Conservation (phyloP, 2,113 vertebrate species). For the Sorex araneus region DNA sequence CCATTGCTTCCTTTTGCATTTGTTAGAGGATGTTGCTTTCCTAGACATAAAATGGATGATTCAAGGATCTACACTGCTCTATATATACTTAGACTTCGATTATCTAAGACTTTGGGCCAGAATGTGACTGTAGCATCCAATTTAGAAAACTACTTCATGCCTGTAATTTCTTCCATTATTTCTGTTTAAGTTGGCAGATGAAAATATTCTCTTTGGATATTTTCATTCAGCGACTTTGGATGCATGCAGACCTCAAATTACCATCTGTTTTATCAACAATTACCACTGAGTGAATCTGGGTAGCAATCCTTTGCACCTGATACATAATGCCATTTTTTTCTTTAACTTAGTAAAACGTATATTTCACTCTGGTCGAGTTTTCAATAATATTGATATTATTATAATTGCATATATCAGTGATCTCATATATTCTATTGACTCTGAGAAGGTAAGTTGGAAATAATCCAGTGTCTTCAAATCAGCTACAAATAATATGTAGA, state of each 20-base stretch:
- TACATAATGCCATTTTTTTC: constrained; percentile 8
- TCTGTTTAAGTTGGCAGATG: constrained; percentile 52
- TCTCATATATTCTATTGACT: constrained; percentile 41
- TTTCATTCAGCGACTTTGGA: constrained; percentile 51
- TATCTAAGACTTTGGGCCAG: background rate
- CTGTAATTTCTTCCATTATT: constrained; percentile 40
- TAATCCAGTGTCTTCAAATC: constrained; percentile 38
- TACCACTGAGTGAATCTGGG: background rate
- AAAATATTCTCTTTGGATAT: constrained; percentile 50
- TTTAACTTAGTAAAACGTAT: constrained; percentile 32
- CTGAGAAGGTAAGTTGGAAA: constrained; percentile 30
- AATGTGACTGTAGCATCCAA: background rate
- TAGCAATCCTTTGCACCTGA: background rate
- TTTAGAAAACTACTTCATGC: background rate
- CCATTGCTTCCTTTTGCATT: background rate
- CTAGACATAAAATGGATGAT: background rate
- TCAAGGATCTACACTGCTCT: background rate
- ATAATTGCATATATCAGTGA: constrained; percentile 53
- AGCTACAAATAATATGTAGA: constrained; percentile 21
- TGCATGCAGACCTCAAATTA: constrained; percentile 11
- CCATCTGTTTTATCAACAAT: constrained; percentile 45
- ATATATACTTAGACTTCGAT: background rate
- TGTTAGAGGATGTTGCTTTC: background rate
- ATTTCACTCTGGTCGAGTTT: background rate
- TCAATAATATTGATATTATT: constrained; percentile 58